Evolutionary conservation across 2,888 invertebrate species (phyloP).

Genomic region (Phanerotoma sp.): DNA sequence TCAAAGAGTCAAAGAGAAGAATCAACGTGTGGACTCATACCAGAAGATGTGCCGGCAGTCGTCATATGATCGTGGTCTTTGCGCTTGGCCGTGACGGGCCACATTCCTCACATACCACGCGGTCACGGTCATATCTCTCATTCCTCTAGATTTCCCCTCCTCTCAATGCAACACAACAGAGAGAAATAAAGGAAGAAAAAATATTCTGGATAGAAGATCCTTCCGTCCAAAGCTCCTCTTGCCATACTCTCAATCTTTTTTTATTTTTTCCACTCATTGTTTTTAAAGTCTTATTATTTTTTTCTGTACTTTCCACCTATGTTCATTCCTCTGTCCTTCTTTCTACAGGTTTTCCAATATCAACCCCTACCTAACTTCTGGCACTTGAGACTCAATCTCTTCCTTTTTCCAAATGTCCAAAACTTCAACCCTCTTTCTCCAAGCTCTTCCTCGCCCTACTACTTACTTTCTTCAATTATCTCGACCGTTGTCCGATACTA

Average conservation of each 20-base stretch:
- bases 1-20: background rate
- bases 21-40: conserved; percentile 8
- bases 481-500: conserved; percentile 16
- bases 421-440: conserved; percentile 18
- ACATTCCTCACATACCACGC: conserved; percentile 54
- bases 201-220: background rate
- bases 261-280: background rate
- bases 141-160: conserved; percentile 47
- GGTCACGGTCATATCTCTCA: conserved; percentile 57
- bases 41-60: conserved; percentile 14
- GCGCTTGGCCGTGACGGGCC: conserved; percentile 51
- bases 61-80: too few species aligned
- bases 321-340: conserved; percentile 11
- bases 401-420: background rate
- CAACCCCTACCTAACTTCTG: background rate
- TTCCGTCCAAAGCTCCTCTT: background rate
- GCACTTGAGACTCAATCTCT: background rate
- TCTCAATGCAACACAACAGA: background rate
- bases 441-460: conserved; percentile 13
- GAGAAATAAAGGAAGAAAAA: conserved; percentile 16
- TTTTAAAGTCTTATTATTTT: conserved; percentile 3
- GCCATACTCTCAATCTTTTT: conserved; percentile 3
- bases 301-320: conserved; percentile 13
- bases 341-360: conserved; percentile 1
- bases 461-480: conserved; percentile 29